These are phyloP conservation scores for Patella depressa DNA, from an alignment of 2,888 invertebrate species.

Conservation along the genomic window DNA sequence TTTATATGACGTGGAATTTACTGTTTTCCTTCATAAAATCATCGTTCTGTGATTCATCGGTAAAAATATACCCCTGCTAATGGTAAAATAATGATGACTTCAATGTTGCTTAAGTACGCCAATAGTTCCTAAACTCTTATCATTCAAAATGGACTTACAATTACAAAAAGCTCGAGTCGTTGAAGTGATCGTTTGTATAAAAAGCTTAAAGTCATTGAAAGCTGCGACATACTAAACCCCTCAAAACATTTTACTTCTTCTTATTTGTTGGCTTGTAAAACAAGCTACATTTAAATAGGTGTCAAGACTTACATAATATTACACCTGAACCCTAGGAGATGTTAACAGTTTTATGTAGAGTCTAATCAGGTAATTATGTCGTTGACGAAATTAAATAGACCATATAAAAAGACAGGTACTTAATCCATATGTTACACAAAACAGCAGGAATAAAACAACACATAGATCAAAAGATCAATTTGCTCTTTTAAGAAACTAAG, in stretches of 20 bases:
- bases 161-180: not conserved
- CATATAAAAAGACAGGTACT: too few relatives aligned
- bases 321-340: not conserved
- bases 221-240: not conserved
- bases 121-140: not conserved
- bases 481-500: too few relatives aligned
- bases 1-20: not conserved
- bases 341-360: too few relatives aligned
- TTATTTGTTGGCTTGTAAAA: not conserved
- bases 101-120: not conserved
- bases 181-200: conserved; percentile 1
- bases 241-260: not conserved
- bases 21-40: not conserved
- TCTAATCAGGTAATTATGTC: too few relatives aligned
- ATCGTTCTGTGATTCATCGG: too few relatives aligned
- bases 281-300: not conserved
- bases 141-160: not conserved
- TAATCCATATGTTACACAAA: too few relatives aligned
- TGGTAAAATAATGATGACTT: conserved; percentile 8
- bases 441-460: too few relatives aligned
- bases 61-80: not conserved
- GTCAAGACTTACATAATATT: not conserved
- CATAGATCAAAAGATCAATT: too few relatives aligned
- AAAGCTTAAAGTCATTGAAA: not conserved
- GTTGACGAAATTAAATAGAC: too few relatives aligned